Conservation (phyloP, 2,113 vertebrate species). For the Hucho hucho region DNA sequence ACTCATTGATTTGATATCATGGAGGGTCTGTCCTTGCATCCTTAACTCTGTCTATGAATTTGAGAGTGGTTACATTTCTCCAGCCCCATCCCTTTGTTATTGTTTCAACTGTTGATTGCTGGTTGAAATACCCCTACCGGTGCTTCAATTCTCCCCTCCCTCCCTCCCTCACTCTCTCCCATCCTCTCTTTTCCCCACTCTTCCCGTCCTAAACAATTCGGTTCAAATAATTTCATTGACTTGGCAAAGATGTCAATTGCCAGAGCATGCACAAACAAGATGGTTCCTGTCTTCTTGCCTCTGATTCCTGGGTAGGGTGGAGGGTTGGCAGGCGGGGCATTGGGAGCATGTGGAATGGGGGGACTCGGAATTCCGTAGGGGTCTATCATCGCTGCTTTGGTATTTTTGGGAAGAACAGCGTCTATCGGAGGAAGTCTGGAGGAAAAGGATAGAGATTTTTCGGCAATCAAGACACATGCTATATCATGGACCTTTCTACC, state of each 20-base stretch:
- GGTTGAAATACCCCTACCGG: constrained; percentile 12
- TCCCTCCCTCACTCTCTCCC: neutral
- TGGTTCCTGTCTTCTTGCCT: constrained; percentile 44
- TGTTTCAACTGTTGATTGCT: too few relatives aligned
- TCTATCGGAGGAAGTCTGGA: constrained; percentile 28
- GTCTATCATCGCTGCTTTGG: constrained; percentile 41
- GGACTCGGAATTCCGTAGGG: constrained; percentile 53
- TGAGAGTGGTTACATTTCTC: too few relatives aligned
- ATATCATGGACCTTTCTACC: neutral
- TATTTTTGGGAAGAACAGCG: constrained; percentile 12
- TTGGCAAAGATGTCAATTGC: neutral
- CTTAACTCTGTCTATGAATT: too few relatives aligned
- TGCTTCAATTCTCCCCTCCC: neutral
- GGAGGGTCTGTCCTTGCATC: too few relatives aligned
- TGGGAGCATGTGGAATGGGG: constrained; percentile 61
- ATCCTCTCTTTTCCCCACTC: constrained; percentile 20
- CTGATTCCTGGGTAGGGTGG: constrained; percentile 68
- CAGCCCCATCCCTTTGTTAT: too few relatives aligned
- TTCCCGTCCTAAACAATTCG: neutral
- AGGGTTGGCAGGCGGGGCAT: constrained; percentile 58
- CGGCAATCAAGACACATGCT: neutral
- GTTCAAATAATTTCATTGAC: neutral
- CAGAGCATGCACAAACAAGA: neutral
- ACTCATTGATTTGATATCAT: too few relatives aligned
- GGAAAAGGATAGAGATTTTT: neutral